These are phyloP conservation scores for Sisyra nigra DNA, from an alignment of 2,888 invertebrate species.

Conservation along the genomic window DNA sequence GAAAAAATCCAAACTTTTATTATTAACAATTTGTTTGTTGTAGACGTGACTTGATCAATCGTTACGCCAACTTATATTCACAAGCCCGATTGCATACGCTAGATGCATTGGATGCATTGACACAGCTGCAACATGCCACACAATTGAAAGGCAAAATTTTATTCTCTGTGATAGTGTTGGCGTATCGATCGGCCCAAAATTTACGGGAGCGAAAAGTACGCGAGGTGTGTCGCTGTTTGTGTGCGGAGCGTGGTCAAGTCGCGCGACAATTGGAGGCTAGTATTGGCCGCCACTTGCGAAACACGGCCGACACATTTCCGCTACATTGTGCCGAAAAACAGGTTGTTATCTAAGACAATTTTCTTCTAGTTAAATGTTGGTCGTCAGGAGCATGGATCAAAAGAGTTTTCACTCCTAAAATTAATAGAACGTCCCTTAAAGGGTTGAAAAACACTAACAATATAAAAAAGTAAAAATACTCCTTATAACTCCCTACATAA, in stretches of 20 bases:
- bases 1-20: conserved; percentile 1
- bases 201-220: conserved; percentile 56
- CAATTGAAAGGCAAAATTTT: conserved; percentile 89
- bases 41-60: conserved; percentile 52
- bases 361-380: not conserved
- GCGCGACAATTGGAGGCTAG: conserved; percentile 35
- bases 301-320: conserved; percentile 54
- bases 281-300: conserved; percentile 47
- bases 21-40: conserved; percentile 17
- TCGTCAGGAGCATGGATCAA: no score
- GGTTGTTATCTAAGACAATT: conserved; percentile 27
- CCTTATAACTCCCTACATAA: no score
- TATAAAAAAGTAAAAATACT: no score
- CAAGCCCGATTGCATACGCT: conserved; percentile 71
- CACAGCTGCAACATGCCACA: conserved; percentile 65
- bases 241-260: conserved; percentile 23
- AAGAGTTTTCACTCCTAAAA: no score
- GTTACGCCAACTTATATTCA: conserved; percentile 73
- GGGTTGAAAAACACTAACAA: no score
- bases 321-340: conserved; percentile 49
- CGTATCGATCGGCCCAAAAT: conserved; percentile 54
- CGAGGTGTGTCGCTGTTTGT: conserved; percentile 42
- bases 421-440: no score
- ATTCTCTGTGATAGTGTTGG: conserved; percentile 86
- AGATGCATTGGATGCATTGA: conserved; percentile 68